These are phyloP conservation scores for Aporophyla lueneburgensis DNA, from an alignment of 2,888 invertebrate genomes.

Conservation along the genomic window DNA sequence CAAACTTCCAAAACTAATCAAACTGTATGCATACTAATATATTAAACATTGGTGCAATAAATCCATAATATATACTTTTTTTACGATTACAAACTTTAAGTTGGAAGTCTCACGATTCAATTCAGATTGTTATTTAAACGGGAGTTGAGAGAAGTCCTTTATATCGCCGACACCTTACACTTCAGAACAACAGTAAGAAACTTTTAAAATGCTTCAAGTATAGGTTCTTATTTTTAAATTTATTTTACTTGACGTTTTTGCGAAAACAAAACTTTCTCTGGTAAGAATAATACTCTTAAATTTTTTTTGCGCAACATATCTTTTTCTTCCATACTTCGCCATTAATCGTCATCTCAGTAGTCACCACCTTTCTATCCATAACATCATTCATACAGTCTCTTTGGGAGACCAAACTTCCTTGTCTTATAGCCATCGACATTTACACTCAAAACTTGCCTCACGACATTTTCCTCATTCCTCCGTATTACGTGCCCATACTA, in stretches of 20 bases:
- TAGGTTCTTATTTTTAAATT: slow-evolving; percentile 54
- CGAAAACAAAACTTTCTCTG: slow-evolving; percentile 44
- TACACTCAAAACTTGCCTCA: too few relatives aligned
- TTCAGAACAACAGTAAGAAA: slow-evolving; percentile 56
- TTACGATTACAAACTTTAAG: slow-evolving; percentile 38
- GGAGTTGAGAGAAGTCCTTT: slow-evolving; percentile 40
- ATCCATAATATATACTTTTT: slow-evolving; percentile 25
- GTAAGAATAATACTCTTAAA: slow-evolving; percentile 31
- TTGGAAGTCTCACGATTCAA: slow-evolving; percentile 27
- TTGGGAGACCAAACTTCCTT: too few relatives aligned
- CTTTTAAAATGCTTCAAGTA: slow-evolving; percentile 57
- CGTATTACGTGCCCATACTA: too few relatives aligned
- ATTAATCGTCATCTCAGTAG: too few relatives aligned
- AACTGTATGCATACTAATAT: slow-evolving; percentile 51
- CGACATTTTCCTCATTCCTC: too few relatives aligned
- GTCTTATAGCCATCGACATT: too few relatives aligned
- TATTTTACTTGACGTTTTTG: slow-evolving; percentile 46
- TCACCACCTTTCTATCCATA: too few relatives aligned
- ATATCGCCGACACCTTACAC: slow-evolving; percentile 48
- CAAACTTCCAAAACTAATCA: slow-evolving; percentile 37
- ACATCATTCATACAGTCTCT: too few relatives aligned
- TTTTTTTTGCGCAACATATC: neutral
- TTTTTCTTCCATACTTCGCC: too few relatives aligned
- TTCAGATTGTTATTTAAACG: slow-evolving; percentile 42
- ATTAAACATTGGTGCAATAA: slow-evolving; percentile 43